These are phyloP conservation scores for Phortica okadai DNA, from an alignment of 2,888 invertebrate genomes.

Conservation along the genomic window DNA sequence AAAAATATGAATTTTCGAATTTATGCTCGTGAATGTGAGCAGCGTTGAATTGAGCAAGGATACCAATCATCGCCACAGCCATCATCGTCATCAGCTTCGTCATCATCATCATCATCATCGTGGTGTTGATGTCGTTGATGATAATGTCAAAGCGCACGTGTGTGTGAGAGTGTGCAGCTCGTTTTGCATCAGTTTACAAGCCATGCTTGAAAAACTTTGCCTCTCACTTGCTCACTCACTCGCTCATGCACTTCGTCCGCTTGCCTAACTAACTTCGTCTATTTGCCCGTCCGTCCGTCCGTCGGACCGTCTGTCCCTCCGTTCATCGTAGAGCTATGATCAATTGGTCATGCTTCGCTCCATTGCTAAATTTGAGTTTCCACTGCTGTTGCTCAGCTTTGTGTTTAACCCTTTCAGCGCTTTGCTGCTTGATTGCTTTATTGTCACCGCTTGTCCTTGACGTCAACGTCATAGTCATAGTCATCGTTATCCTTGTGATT, in stretches of 20 bases:
- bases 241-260: neutral
- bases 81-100: neutral
- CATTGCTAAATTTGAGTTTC: neutral
- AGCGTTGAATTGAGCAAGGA: neutral
- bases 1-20: conserved; percentile 30
- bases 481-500: too few species aligned
- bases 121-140: neutral
- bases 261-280: too few species aligned
- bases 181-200: conserved; percentile 13
- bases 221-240: neutral
- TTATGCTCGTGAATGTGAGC: conserved; percentile 2
- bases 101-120: neutral
- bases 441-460: neutral
- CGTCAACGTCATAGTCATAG: too few species aligned
- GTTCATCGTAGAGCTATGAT: too few species aligned
- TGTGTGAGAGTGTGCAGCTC: neutral
- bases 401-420: neutral
- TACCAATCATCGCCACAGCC: neutral
- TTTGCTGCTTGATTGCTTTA: conserved; percentile 7
- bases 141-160: neutral
- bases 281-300: neutral
- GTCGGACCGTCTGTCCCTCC: neutral
- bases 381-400: neutral
- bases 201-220: neutral
- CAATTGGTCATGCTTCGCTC: neutral